These are phyloP conservation scores for Pseudomyrmex sp. DNA, from an alignment of 1,140 invertebrate genomes.

Conservation along the genomic window DNA sequence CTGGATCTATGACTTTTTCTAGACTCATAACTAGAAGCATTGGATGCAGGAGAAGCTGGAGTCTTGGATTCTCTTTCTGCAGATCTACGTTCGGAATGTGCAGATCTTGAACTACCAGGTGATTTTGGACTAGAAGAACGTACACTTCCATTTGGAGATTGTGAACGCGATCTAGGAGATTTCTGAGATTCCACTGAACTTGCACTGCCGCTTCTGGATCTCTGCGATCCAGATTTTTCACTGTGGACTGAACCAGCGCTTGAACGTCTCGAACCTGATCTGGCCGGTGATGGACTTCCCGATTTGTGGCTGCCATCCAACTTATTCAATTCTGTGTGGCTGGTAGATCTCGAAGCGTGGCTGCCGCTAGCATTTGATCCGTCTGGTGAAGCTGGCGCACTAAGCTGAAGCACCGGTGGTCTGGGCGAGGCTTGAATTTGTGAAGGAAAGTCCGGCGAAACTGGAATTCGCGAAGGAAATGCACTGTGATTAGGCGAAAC, in stretches of 20 bases:
- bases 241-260: constrained; percentile 76
- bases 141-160: constrained; percentile 71
- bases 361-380: constrained; percentile 77
- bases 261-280: constrained; percentile 77
- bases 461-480: no score
- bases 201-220: constrained; percentile 78
- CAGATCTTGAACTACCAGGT: constrained; percentile 68
- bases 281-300: constrained; percentile 76
- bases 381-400: constrained; percentile 56
- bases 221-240: constrained; percentile 76
- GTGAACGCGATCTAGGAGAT: constrained; percentile 75
- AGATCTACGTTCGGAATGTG: constrained; percentile 59
- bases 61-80: constrained; percentile 74
- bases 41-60: constrained; percentile 74
- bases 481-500: no score
- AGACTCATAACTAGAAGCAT: constrained; percentile 62
- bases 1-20: constrained; percentile 73
- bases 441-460: no score
- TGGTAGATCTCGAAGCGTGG: constrained; percentile 74
- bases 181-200: constrained; percentile 77
- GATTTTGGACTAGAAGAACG: constrained; percentile 75
- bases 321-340: constrained; percentile 77
- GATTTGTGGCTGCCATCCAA: constrained; percentile 71
- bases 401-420: no score
- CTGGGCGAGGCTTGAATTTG: no score